Evolutionary conservation across 1,140 invertebrate species (phyloP).

Genomic region (Apis cerana): DNA sequence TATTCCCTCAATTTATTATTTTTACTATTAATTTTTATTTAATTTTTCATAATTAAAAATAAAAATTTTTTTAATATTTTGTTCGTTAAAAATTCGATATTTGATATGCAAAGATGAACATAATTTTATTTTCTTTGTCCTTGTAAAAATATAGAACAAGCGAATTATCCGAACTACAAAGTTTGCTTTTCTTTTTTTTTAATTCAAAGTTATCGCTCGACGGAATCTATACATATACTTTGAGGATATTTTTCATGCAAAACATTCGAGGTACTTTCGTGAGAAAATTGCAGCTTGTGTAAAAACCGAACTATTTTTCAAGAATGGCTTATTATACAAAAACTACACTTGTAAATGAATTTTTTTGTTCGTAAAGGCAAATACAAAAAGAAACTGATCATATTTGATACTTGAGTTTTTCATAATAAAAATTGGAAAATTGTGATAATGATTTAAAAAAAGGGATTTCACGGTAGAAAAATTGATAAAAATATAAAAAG

Average conservation of each 20-base stretch:
- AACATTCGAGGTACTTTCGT: constrained; percentile 17
- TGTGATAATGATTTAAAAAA: not conserved
- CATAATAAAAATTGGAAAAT: not conserved
- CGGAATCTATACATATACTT: constrained; percentile 26
- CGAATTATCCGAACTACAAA: constrained; percentile 6
- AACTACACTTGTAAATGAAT: constrained; percentile 31
- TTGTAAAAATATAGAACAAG: constrained; percentile 1
- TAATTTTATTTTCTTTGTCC: not conserved
- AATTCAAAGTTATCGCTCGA: constrained; percentile 23
- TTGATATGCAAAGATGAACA: not conserved
- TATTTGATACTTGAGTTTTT: not conserved
- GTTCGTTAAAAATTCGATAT: not conserved
- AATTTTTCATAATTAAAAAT: too few species aligned
- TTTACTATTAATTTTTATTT: too few species aligned
- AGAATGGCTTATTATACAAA: constrained; percentile 4
- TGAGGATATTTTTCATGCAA: constrained; percentile 38
- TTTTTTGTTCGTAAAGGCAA: not conserved
- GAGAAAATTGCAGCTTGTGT: not conserved
- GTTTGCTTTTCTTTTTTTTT: constrained; percentile 26
- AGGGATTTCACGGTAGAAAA: not conserved
- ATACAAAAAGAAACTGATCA: too few species aligned
- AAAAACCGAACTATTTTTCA: constrained; percentile 20
- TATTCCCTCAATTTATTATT: too few species aligned
- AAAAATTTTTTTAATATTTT: too few species aligned
- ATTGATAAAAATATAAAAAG: not conserved